Percentiles rank a stretch among this genome's conserved stretches.
phyloP scores from a whole-genome alignment of 2,888 invertebrate genomes.

The Bedellia somnulentella region DNA sequence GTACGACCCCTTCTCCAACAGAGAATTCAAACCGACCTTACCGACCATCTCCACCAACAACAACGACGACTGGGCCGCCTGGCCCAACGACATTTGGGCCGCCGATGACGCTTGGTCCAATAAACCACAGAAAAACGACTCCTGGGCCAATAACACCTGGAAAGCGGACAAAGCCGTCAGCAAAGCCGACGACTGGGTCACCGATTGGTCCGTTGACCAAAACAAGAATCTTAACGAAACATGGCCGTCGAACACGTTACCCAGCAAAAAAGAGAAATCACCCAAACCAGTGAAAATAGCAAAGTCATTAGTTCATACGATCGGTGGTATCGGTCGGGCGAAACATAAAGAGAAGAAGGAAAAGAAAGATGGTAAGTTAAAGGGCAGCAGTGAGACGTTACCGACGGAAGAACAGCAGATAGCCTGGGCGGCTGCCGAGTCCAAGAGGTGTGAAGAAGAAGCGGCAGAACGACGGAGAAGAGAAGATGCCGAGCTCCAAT shows the following conservation, averaged over 20 bases:
- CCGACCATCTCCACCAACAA: constrained; percentile 11
- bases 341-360: constrained; percentile 29
- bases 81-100: constrained; percentile 44
- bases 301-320: constrained; percentile 43
- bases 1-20: constrained; percentile 24
- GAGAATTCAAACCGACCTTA: constrained; percentile 9
- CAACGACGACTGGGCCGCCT: constrained; percentile 47
- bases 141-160: constrained; percentile 18
- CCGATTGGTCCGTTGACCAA: constrained; percentile 27
- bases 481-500: constrained; percentile 73
- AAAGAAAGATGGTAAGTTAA: constrained; percentile 29
- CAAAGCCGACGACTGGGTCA: constrained; percentile 28
- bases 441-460: constrained; percentile 64
- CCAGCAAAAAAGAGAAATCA: constrained; percentile 47
- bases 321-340: constrained; percentile 43
- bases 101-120: constrained; percentile 30
- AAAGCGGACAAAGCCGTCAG: constrained; percentile 32
- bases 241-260: constrained; percentile 42
- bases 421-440: constrained; percentile 74
- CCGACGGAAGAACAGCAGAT: constrained; percentile 69
- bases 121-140: constrained; percentile 12
- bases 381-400: constrained; percentile 18
- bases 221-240: constrained; percentile 44
- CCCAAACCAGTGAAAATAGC: constrained; percentile 51
- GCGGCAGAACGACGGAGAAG: constrained; percentile 58